These are phyloP conservation scores for Cololabis saira DNA, from an alignment of 2,113 vertebrate genomes.

Conservation along the genomic window DNA sequence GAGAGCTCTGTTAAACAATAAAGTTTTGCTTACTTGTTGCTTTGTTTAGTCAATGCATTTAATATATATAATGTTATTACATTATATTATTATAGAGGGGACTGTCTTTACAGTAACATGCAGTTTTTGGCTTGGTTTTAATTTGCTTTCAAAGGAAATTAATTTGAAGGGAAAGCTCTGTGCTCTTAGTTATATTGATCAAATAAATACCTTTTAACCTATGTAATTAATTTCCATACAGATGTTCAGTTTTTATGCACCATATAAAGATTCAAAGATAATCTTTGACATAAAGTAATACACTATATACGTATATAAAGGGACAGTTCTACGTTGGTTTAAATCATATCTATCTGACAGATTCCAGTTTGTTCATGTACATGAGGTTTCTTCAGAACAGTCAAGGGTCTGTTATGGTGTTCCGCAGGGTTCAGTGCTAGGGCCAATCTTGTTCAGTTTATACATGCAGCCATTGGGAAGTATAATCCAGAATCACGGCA, in stretches of 20 bases:
- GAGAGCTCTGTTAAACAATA: conserved; percentile 65
- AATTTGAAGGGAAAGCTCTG: conserved; percentile 56
- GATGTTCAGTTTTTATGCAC: conserved; percentile 34
- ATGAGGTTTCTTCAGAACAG: no score
- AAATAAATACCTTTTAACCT: conserved; percentile 11
- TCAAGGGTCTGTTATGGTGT: no score
- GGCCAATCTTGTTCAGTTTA: no score
- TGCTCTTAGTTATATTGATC: conserved; percentile 37
- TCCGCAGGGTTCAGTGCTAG: no score
- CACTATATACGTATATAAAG: no score
- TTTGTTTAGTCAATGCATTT: conserved; percentile 38
- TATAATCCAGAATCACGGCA: no score
- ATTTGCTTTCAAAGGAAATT: conserved; percentile 40
- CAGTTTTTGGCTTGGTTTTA: conserved; percentile 31
- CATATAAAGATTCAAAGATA: conserved; percentile 18
- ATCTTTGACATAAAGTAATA: conserved; percentile 23
- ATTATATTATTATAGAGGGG: conserved; percentile 2
- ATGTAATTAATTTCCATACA: conserved; percentile 26
- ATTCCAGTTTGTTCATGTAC: no score
- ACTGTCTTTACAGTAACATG: conserved; percentile 49
- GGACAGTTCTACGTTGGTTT: no score
- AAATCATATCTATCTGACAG: no score
- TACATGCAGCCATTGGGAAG: no score
- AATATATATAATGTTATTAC: no score
- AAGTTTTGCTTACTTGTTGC: conserved; percentile 82